Base-by-base conservation (phyloP, 2,797 vertebrate species). In the Chromis chromis region DNA sequence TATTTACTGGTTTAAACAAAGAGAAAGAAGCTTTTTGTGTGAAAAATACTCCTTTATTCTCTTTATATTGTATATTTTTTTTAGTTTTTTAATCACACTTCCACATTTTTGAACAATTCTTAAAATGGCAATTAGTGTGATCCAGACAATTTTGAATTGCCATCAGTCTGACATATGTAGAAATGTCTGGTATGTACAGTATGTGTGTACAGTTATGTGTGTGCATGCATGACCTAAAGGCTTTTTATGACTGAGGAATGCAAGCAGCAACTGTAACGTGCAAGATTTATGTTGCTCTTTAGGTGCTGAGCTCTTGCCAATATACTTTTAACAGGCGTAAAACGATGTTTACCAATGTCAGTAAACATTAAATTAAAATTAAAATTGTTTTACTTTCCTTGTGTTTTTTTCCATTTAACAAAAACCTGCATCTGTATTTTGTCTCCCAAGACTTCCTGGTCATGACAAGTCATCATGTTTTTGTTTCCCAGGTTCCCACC, bases 401-500 rank as follows among this genome's bases (percentile, higher is more conserved):
- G 22, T 22, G n/a, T 66, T 19, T 25, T 10, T 55, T 36, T 70
- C 14, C 2, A 16, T 48, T 27, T 17, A 17, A 46, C 16, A 59
- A 54, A 65, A 49, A 10, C 13, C 36, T 40, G 13, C 27, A 28
- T 71, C 12, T 58, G 14, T 46, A 46, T 42, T 25, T 75, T 36
- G n/a, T 61, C 21, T 21, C 14, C 31, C 42, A 46, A 25, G 6
- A 57, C 13, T 24, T 69, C 3, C 7, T 22, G n/a, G 48, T 50
- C 4, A 9, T 53, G 19, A 21, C 7, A 21, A 49, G 17, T 46
- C 14, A 19, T 9, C 1, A 36, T 46, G 44, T 53, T 16, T 84
- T 17, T 74, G 61, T 87, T 48, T 84, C 2, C 5, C 84, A 98
- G 97, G 95, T 89, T 94, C 96, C 64, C 95, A 96, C 70, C 93